These are phyloP conservation scores for Iguana delicatissima DNA, from an alignment of 2,797 vertebrate species.

Conservation along the genomic window DNA sequence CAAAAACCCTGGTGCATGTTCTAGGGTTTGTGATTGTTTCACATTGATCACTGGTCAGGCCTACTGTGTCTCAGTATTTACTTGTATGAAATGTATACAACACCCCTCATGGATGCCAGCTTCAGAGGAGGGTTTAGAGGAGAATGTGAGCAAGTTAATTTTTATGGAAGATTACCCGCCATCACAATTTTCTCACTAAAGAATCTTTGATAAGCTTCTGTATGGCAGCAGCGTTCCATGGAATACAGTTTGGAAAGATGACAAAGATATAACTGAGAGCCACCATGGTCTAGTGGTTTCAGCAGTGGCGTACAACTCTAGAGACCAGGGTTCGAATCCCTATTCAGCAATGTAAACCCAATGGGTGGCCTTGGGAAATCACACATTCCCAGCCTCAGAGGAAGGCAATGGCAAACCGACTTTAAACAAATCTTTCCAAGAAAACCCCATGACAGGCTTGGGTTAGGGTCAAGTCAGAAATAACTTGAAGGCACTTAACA, in stretches of 20 bases:
- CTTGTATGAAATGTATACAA: background rate
- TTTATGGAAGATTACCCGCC: background rate
- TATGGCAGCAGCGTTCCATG: background rate
- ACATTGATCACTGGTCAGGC: background rate
- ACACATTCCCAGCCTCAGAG: too few species aligned
- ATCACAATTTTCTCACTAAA: background rate
- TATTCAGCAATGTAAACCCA: too few species aligned
- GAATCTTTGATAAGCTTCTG: background rate
- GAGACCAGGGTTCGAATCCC: too few species aligned
- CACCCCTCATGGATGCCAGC: background rate
- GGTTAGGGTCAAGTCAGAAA: too few species aligned
- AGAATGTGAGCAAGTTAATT: background rate
- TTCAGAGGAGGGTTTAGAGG: background rate
- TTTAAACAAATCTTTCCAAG: too few species aligned
- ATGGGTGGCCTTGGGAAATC: too few species aligned
- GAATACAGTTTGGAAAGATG: background rate
- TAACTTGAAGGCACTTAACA: too few species aligned
- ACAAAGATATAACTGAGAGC: background rate
- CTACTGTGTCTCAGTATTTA: background rate
- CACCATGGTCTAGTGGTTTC: too few species aligned
- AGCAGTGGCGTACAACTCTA: too few species aligned
- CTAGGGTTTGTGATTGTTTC: background rate
- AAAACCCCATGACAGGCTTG: too few species aligned
- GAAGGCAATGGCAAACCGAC: too few species aligned
- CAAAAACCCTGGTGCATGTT: background rate